A percentile compares a stretch with the other conserved stretches of the same genome.
Evolutionary conservation across 1,140 invertebrate genomes (phyloP).

Genomic region (Lerema accius): DNA sequence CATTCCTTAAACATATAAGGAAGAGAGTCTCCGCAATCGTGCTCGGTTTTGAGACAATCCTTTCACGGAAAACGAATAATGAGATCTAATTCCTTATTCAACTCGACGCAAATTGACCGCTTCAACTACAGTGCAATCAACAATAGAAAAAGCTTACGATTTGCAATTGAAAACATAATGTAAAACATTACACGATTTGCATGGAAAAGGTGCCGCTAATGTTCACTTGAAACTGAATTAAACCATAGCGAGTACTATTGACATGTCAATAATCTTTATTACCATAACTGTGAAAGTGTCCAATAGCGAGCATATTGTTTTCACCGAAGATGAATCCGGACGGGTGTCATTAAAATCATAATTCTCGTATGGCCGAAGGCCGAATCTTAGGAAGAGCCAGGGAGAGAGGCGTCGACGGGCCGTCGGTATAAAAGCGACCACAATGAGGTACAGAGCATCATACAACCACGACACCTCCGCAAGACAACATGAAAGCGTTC

Average conservation of each 20-base stretch:
- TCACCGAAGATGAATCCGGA: slow-evolving; percentile 75
- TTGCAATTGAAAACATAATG: slow-evolving; percentile 20
- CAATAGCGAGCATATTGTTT: slow-evolving; percentile 70
- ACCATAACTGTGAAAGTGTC: slow-evolving; percentile 62
- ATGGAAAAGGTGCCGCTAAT: slow-evolving; percentile 4
- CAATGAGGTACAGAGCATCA: slow-evolving; percentile 71
- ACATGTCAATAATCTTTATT: slow-evolving; percentile 41
- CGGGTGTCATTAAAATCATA: slow-evolving; percentile 81
- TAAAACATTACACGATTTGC: slow-evolving; percentile 15
- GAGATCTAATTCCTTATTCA: slow-evolving; percentile 14
- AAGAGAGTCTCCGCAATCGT: slow-evolving; percentile 16
- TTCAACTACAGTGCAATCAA: slow-evolving; percentile 2
- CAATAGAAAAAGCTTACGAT: not conserved
- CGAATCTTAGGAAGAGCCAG: slow-evolving; percentile 78
- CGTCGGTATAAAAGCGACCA: slow-evolving; percentile 72
- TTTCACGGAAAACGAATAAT: slow-evolving; percentile 22
- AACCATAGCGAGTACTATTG: slow-evolving; percentile 34
- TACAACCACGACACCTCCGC: slow-evolving; percentile 75
- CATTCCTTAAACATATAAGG: slow-evolving; percentile 28
- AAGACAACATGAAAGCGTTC: slow-evolving; percentile 82
- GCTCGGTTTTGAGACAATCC: slow-evolving; percentile 16
- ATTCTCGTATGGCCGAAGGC: slow-evolving; percentile 79
- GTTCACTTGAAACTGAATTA: not conserved
- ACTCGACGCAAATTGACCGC: slow-evolving; percentile 17
- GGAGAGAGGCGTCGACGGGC: slow-evolving; percentile 73